Evolutionary conservation across 92 coral and sea anemone genomes (phyloP).

Genomic region (Virgularia gustaviana): DNA sequence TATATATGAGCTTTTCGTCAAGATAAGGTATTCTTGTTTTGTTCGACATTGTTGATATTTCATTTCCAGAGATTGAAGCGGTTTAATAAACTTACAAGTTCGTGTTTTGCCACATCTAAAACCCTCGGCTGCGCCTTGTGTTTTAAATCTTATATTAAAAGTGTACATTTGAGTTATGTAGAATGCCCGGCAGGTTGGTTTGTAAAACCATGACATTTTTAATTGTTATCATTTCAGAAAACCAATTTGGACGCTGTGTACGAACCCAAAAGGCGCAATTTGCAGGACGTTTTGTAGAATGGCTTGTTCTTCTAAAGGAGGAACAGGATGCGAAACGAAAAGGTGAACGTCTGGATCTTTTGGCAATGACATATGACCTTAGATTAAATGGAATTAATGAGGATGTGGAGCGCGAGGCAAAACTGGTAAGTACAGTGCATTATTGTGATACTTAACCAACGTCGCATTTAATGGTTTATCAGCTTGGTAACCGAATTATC

Average conservation of each 20-base stretch:
- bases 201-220: neutral
- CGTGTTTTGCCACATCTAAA: too few relatives aligned
- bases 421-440: slow-evolving; percentile 43
- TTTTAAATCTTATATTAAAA: too few relatives aligned
- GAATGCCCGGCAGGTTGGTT: too few relatives aligned
- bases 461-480: too few relatives aligned
- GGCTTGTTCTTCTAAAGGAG: slow-evolving; percentile 61
- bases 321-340: slow-evolving; percentile 44
- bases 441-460: neutral
- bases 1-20: too few relatives aligned
- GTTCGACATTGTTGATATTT: too few relatives aligned
- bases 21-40: too few relatives aligned
- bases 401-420: slow-evolving; percentile 36
- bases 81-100: too few relatives aligned
- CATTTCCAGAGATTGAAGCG: too few relatives aligned
- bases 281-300: slow-evolving; percentile 70
- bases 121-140: too few relatives aligned
- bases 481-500: too few relatives aligned
- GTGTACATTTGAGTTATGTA: too few relatives aligned
- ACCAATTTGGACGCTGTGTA: slow-evolving; percentile 37
- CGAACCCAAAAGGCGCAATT: slow-evolving; percentile 62
- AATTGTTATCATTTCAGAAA: neutral
- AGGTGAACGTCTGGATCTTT: slow-evolving; percentile 31
- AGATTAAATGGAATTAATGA: slow-evolving; percentile 47
- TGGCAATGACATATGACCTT: slow-evolving; percentile 50